Conservation (phyloP, 2,113 vertebrate genomes). For the Sus scrofa region DNA sequence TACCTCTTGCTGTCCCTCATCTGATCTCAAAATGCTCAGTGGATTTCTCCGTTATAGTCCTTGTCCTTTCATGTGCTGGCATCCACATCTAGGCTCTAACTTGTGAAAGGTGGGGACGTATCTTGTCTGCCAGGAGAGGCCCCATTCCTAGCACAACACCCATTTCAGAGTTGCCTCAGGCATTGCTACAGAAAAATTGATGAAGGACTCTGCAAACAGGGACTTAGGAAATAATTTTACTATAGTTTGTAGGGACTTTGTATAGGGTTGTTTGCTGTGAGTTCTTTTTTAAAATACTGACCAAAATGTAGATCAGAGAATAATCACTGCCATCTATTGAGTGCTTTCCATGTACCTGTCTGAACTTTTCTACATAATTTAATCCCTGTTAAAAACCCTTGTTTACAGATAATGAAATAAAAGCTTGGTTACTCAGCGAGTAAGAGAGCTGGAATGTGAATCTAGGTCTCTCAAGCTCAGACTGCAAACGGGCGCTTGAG, state of each 20-base stretch:
- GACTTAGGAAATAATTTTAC: slow-evolving; percentile 28
- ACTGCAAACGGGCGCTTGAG: not conserved
- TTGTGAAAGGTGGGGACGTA: not conserved
- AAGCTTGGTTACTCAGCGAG: slow-evolving; percentile 34
- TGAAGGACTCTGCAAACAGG: not conserved
- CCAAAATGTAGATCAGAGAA: not conserved
- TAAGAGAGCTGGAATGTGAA: slow-evolving; percentile 35
- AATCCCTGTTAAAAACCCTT: slow-evolving; percentile 13
- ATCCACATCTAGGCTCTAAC: not conserved
- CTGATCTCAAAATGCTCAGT: not conserved
- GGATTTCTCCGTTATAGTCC: not conserved
- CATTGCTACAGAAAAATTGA: not conserved
- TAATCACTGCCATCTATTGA: not conserved
- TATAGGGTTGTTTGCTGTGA: not conserved
- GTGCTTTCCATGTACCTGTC: not conserved
- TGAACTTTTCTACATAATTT: slow-evolving; percentile 34
- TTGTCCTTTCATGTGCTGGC: not conserved
- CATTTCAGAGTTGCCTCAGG: not conserved
- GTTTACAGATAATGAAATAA: slow-evolving; percentile 27
- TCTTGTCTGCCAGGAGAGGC: not conserved
- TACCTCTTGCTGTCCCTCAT: not conserved
- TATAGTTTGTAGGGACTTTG: not conserved
- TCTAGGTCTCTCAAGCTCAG: slow-evolving; percentile 51
- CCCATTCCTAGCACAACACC: not conserved
- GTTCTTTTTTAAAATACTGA: slow-evolving; percentile 27